phyloP scores from a whole-genome alignment of 2,113 vertebrate species.

The Podilymbus podiceps region DNA sequence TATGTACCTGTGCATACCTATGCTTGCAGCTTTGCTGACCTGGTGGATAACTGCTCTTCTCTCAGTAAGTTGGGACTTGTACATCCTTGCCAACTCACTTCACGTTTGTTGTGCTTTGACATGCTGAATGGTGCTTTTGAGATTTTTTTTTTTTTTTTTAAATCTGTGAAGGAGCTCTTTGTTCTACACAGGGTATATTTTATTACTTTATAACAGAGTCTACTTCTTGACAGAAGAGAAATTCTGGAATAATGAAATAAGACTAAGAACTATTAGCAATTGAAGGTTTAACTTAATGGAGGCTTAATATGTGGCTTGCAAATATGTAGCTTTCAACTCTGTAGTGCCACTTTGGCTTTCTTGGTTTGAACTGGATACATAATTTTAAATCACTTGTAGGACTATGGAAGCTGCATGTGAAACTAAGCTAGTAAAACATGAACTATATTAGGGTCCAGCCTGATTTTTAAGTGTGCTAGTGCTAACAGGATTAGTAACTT shows the following conservation, averaged over 20 bases:
- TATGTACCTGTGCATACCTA: slow-evolving; percentile 91
- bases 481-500: neutral
- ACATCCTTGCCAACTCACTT: neutral
- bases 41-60: slow-evolving; percentile 78
- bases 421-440: neutral
- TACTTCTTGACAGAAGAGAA: neutral
- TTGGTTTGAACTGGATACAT: neutral
- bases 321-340: neutral
- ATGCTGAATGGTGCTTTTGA: neutral
- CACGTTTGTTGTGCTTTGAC: neutral
- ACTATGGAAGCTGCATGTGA: neutral
- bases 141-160: neutral
- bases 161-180: neutral
- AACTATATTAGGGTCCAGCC: neutral
- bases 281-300: neutral
- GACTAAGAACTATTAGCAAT: neutral
- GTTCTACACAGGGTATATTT: neutral
- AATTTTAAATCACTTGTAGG: neutral
- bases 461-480: neutral
- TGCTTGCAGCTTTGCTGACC: slow-evolving; percentile 84
- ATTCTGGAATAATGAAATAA: neutral
- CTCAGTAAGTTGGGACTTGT: slow-evolving; percentile 75
- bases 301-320: neutral
- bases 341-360: neutral
- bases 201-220: neutral